Evolutionary conservation across 2,797 vertebrate species (phyloP).

Genomic region (Allobates femoralis): DNA sequence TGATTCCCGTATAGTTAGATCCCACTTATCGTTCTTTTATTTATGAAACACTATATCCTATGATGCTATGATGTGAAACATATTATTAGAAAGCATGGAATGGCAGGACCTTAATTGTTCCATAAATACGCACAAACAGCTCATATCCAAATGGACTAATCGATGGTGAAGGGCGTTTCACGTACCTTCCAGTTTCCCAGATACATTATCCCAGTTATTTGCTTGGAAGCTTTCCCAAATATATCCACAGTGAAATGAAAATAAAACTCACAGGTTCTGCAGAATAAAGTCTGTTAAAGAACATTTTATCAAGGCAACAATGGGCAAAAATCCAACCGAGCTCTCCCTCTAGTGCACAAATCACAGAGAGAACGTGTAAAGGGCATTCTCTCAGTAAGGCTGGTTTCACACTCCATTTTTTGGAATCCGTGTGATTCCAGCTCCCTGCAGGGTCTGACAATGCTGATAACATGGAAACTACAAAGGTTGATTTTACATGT

Average conservation of each 20-base stretch:
- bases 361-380: conserved; percentile 5
- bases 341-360: conserved; percentile 13
- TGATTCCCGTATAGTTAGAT: conserved; percentile 15
- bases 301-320: conserved; percentile 44
- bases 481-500: too few species aligned
- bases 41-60: conserved; percentile 46
- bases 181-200: conserved; percentile 35
- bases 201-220: conserved; percentile 56
- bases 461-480: too few species aligned
- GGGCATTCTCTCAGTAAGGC: background rate
- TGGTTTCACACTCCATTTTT: too few species aligned
- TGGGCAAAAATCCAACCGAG: conserved; percentile 28
- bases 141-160: conserved; percentile 51
- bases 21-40: conserved; percentile 7
- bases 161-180: conserved; percentile 45
- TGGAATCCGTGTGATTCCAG: too few species aligned
- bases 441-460: too few species aligned
- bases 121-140: conserved; percentile 43
- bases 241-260: conserved; percentile 50
- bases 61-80: conserved; percentile 35
- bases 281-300: conserved; percentile 49
- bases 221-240: conserved; percentile 53
- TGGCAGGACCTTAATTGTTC: conserved; percentile 9
- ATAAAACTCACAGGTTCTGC: conserved; percentile 36
- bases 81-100: conserved; percentile 47